Conservation (phyloP, 1,140 invertebrate species). For the Dermatophagoides farinae region DNA sequence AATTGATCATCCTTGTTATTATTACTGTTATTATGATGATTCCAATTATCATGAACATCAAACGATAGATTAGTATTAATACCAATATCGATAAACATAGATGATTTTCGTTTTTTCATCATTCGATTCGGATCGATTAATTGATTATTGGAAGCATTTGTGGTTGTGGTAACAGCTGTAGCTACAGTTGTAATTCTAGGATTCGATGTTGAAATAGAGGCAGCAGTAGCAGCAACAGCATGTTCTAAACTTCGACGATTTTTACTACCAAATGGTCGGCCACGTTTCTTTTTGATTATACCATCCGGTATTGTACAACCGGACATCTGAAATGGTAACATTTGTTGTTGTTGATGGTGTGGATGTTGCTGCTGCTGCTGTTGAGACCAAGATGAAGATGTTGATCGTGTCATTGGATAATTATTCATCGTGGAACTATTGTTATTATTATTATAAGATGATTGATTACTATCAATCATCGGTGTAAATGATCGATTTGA, state of each 20-base stretch:
- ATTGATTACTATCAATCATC: neutral
- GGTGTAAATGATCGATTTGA: constrained; percentile 1
- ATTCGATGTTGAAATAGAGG: neutral
- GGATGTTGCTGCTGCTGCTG: neutral
- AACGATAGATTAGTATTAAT: constrained; percentile 7
- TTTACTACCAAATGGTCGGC: constrained; percentile 22
- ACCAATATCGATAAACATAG: neutral
- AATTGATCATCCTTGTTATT: neutral
- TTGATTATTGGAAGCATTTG: no score
- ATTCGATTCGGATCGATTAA: neutral
- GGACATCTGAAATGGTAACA: neutral
- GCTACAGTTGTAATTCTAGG: no score
- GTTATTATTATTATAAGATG: neutral
- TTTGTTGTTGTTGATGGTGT: neutral
- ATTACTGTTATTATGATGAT: neutral
- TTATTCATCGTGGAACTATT: neutral
- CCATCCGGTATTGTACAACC: neutral
- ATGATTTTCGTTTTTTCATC: neutral
- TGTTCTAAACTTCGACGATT: constrained; percentile 20
- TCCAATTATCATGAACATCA: neutral
- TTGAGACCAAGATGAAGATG: constrained; percentile 3
- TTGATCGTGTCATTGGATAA: neutral
- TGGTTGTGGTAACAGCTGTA: neutral
- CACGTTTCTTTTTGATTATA: constrained; percentile 20
- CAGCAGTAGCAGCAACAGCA: neutral